Evolutionary conservation across 2,888 invertebrate genomes (phyloP), one percentile per base, ranked within the genome.

Genomic region (Agrochola circellaris): DNA sequence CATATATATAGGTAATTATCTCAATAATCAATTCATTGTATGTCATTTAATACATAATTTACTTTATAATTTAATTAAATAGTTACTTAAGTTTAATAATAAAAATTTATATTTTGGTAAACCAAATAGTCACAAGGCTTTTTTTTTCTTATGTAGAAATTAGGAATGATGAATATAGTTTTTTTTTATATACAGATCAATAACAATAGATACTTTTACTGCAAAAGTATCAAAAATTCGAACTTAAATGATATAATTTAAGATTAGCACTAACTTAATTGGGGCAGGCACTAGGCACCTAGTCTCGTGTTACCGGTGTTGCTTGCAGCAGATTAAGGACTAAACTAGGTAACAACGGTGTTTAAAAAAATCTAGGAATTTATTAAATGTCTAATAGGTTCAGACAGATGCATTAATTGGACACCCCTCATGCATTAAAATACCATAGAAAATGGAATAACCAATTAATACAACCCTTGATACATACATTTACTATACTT

Each of bases 251-350:
- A 56, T 30, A 54, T 62, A 64, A 61, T 65, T 73, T 71, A 76
- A 77, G 23, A 62, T 73, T 74, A 80, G 66, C 73, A 77, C 75
- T 88, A 77, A 69, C 42, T 76, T 86, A 75, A 68, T 87, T 86
- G 87, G 87, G 87, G 88, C 87, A 88, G 84, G 82, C 80, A 82
- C 87, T 86, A 83, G 75, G 77, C 68, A 75, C 73, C 84, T 34
- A 80, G n/a, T 60, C 38, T 64, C 62, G 60, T 79, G 75, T 67
- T 58, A 73, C 23, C 30, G 71, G 62, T 77, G 56, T 58, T 76
- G 66, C 77, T 84, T 77, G 71, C 65, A 71, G 82, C 67, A 15
- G 62, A 58, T 67, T 56, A 58, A 13, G 42, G 8, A 45, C 71
- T 85, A 82, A 77, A 62, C 73, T 82, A 83, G 51, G 58, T 72